These are phyloP conservation scores for Brachystomella parvula DNA, from an alignment of 1,140 invertebrate species.

Conservation along the genomic window DNA sequence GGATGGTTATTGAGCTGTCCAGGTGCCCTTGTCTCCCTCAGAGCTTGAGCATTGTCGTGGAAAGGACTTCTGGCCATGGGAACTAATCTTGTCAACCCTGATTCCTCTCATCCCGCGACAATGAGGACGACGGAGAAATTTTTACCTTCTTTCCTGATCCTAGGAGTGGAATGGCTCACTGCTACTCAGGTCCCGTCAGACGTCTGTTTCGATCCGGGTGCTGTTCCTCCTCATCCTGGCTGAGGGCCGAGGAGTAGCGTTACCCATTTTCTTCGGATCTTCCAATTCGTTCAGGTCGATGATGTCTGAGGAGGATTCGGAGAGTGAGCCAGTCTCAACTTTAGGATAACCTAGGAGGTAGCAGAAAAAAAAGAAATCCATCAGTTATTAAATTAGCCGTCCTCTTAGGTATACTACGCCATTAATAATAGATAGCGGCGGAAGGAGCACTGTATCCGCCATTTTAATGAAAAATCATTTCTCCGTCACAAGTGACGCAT, in stretches of 20 bases:
- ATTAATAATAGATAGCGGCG: not conserved
- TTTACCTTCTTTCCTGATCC: too few species aligned
- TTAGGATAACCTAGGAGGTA: slow-evolving; percentile 65
- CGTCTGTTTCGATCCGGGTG: slow-evolving; percentile 92
- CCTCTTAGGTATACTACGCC: not conserved
- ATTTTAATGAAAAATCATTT: too few species aligned
- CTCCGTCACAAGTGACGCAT: too few species aligned
- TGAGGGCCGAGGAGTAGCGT: slow-evolving; percentile 72
- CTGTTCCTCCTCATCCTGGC: slow-evolving; percentile 73
- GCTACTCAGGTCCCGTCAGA: slow-evolving; percentile 82
- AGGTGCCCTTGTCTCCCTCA: too few species aligned
- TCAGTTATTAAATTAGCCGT: not conserved
- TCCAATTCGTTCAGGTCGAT: slow-evolving; percentile 88
- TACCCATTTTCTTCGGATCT: slow-evolving; percentile 62
- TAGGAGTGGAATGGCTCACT: not conserved
- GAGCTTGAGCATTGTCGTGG: too few species aligned
- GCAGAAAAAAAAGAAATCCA: not conserved
- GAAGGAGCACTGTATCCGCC: too few species aligned
- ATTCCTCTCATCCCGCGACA: too few species aligned
- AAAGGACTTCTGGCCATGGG: too few species aligned
- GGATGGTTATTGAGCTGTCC: too few species aligned
- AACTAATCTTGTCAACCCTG: too few species aligned
- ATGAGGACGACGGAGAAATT: too few species aligned
- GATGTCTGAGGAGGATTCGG: slow-evolving; percentile 88
- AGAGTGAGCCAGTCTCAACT: slow-evolving; percentile 63